A percentile compares a stretch with the other conserved stretches of the same genome.
Conservation (phyloP, 1,140 invertebrate genomes). For the Drosophila pruinosa region DNA sequence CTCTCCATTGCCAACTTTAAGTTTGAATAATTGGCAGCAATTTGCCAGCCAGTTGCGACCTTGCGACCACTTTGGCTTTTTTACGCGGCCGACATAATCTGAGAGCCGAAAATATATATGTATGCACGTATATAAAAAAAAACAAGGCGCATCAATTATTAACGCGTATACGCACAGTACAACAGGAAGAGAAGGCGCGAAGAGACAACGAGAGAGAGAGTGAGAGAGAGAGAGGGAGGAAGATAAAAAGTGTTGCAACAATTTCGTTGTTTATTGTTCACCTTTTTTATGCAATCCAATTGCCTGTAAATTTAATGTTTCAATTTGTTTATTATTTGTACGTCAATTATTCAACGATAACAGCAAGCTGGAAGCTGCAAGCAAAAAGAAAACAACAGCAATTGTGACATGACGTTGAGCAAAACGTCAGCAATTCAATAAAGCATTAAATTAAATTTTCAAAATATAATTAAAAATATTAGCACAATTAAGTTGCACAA, state of each 20-base stretch:
- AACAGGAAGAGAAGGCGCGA: not conserved
- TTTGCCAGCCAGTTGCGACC: slow-evolving; percentile 8
- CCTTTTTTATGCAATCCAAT: slow-evolving; percentile 57
- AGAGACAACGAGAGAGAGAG: not conserved
- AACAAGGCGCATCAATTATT: slow-evolving; percentile 51
- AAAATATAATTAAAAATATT: slow-evolving; percentile 38
- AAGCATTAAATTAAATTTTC: slow-evolving; percentile 62
- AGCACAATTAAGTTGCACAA: slow-evolving; percentile 25
- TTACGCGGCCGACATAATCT: slow-evolving; percentile 14
- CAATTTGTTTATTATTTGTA: slow-evolving; percentile 61
- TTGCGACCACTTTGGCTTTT: slow-evolving; percentile 10
- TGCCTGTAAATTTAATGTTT: slow-evolving; percentile 54
- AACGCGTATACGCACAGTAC: slow-evolving; percentile 45
- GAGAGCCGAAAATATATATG: not conserved
- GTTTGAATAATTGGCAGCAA: slow-evolving; percentile 34
- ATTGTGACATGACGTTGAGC: not conserved
- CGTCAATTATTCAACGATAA: slow-evolving; percentile 54
- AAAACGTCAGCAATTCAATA: slow-evolving; percentile 20
- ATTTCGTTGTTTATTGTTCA: slow-evolving; percentile 54
- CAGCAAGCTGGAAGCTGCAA: not conserved
- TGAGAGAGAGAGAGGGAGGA: not conserved
- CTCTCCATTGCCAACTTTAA: not conserved
- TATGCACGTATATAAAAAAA: slow-evolving; percentile 27
- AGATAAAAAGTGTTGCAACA: slow-evolving; percentile 3
- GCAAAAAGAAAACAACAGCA: not conserved